Base-by-base conservation (phyloP, 2,113 vertebrate species). In the Macquaria australasica region DNA sequence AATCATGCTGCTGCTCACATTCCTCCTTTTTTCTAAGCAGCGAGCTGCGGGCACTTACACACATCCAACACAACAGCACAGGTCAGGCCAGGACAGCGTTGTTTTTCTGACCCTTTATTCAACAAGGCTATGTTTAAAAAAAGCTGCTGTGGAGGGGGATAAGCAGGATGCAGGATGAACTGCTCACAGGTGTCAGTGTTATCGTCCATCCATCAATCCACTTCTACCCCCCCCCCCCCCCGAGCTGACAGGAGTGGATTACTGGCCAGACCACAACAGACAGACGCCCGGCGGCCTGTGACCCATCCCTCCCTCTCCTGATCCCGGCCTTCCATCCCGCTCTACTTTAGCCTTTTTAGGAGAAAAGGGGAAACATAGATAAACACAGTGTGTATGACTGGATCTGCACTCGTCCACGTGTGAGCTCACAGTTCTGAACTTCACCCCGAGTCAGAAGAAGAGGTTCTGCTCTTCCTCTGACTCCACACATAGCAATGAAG, bases 261-360 rank as follows among this genome's bases (percentile, higher is more conserved):
- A 89, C 59, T n/a, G 34, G 23, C 68, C 75, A 80, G 68, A 89
- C 90, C 87, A 86, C 77, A 88, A 89, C 28, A 77, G 89, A 83
- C 83, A 77, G 77, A 82, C 21, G 25, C 37, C 69, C 18, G 6
- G 73, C 4, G 14, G 69, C 63, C 73, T 37, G 50, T 84, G 83
- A 88, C 85, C 85, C 39, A n/a, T 34, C 66, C n/a, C 76, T 87
- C 84, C 76, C 76, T 68, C 51, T 80, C 71, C 79, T 58, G 68
- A 79, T 87, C 77, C 70, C 20, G 4, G 39, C 59, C 84, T 31
- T 66, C 53, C 18, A 53, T 80, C 34, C 79, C 4, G 56, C 48
- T 83, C 75, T 11, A 45, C 77, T 85, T 73, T 81, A 37, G 68
- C 80, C 88, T 88, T 91, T 91, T 89, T 88, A 77, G 90, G 85